Evolutionary conservation across 2,797 vertebrate species (phyloP).

Genomic region (Neomorphus geoffroyi): DNA sequence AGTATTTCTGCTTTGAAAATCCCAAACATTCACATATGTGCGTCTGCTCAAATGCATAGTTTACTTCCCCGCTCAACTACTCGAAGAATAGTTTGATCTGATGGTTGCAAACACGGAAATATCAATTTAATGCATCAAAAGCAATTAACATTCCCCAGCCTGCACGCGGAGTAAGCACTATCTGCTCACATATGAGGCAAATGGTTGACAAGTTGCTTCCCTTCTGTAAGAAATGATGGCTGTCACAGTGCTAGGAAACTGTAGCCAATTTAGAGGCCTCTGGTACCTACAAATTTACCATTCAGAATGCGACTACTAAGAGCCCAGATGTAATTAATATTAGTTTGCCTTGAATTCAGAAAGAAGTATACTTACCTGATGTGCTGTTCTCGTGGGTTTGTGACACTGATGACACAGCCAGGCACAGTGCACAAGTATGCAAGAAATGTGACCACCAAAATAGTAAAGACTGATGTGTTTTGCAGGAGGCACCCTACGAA

Average conservation of each 20-base stretch:
- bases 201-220: not conserved
- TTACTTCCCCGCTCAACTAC: not conserved
- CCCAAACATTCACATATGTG: rapidly evolving
- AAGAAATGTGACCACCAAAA: not conserved
- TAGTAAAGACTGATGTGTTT: not conserved
- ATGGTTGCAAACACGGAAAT: not conserved
- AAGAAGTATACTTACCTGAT: not conserved
- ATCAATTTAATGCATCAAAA: not conserved
- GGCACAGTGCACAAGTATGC: not conserved
- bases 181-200: not conserved
- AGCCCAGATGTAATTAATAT: not conserved
- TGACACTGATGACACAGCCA: not conserved
- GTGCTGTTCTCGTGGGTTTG: too few species aligned
- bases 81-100: not conserved
- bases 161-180: not conserved
- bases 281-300: not conserved
- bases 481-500: not conserved
- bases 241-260: not conserved
- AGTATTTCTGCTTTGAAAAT: not conserved
- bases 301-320: not conserved
- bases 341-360: not conserved
- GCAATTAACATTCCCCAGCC: not conserved
- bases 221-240: not conserved
- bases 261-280: not conserved
- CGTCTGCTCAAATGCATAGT: not conserved